Conservation (phyloP, 2,888 invertebrate genomes). For the Parnassius orleans region DNA sequence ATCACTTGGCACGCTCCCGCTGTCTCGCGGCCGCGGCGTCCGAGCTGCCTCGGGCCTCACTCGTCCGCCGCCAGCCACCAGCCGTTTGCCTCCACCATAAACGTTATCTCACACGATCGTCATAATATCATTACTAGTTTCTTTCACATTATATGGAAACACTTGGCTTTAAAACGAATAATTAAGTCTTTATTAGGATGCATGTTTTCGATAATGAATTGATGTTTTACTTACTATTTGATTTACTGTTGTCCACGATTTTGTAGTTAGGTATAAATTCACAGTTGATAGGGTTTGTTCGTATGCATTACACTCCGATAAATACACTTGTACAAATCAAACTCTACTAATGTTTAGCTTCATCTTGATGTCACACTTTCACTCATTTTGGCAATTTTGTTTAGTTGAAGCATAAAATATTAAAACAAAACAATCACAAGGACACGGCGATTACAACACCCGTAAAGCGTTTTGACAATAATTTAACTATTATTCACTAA, state of each 20-base stretch:
- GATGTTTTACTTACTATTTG: constrained; percentile 71
- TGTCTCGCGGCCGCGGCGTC: constrained; percentile 65
- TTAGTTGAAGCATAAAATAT: constrained; percentile 59
- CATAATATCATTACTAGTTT: constrained; percentile 10
- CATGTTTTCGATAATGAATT: constrained; percentile 10
- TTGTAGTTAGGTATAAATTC: constrained; percentile 58
- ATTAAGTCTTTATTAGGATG: not conserved
- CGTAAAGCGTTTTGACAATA: constrained; percentile 66
- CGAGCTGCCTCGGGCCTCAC: constrained; percentile 62
- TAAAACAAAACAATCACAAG: constrained; percentile 75
- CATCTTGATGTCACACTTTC: constrained; percentile 61
- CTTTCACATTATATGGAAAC: constrained; percentile 3
- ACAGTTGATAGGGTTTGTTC: constrained; percentile 67
- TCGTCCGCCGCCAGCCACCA: constrained; percentile 41
- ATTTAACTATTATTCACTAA: constrained; percentile 77
- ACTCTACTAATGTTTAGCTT: constrained; percentile 51
- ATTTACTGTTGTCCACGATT: constrained; percentile 74
- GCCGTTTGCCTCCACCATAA: constrained; percentile 47
- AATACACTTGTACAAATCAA: constrained; percentile 55
- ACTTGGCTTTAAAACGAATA: constrained; percentile 11
- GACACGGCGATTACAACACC: constrained; percentile 64
- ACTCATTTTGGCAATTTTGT: constrained; percentile 59
- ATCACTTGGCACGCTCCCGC: constrained; percentile 80
- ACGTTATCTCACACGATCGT: constrained; percentile 51
- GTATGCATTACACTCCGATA: constrained; percentile 62